Percentiles rank a stretch among this genome's conserved stretches.
These are phyloP conservation scores for Carduelis carduelis DNA, from an alignment of 2,797 vertebrate genomes.

Conservation along the genomic window DNA sequence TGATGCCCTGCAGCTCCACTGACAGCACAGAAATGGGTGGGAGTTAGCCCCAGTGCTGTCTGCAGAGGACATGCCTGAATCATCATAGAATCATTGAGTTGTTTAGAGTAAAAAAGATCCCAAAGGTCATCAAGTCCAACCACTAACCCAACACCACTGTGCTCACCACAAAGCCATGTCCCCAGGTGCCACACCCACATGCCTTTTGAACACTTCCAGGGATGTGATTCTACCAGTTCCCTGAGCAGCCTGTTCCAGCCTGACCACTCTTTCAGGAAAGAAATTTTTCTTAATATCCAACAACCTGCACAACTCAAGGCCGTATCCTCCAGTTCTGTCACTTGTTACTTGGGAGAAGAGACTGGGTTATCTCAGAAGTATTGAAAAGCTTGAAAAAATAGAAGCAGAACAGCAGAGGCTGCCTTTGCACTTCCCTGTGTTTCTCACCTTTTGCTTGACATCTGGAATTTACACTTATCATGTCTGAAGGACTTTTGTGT, in stretches of 20 bases:
- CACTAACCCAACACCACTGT: neutral
- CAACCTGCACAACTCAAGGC: neutral
- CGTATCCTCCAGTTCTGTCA: neutral
- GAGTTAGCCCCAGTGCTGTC: neutral
- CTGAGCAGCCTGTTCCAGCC: neutral
- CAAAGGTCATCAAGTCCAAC: neutral
- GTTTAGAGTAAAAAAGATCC: neutral
- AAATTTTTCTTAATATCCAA: neutral
- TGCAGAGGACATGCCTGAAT: fast-evolving
- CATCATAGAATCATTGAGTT: fast-evolving
- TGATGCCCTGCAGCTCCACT: neutral
- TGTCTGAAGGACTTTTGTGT: neutral
- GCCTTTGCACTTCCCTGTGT: neutral
- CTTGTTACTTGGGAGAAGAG: neutral
- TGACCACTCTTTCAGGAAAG: neutral
- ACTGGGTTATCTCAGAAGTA: neutral
- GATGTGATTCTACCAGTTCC: neutral
- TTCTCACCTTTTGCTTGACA: neutral
- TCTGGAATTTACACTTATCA: neutral
- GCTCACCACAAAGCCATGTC: neutral
- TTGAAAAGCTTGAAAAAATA: neutral
- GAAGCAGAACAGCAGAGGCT: neutral
- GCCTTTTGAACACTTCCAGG: neutral
- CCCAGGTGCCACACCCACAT: neutral
- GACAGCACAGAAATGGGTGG: neutral